Evolutionary conservation across 2,888 invertebrate genomes (phyloP), one percentile per base, ranked within the genome.

Genomic region (Parelbella ahira): DNA sequence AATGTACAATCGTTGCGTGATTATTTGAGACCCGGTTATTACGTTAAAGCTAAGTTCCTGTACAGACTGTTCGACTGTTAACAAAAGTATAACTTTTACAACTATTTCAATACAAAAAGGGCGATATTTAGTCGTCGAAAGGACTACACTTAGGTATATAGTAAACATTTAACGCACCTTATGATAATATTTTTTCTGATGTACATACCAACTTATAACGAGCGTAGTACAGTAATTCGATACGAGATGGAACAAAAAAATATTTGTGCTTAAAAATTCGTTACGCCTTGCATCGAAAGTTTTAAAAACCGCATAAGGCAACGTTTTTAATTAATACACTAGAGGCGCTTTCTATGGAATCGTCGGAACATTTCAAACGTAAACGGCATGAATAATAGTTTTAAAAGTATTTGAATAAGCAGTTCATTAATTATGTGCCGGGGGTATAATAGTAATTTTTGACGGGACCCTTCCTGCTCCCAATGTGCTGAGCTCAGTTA

Each of bases 371-470:
- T 77, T 81, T 81, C 75, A 83, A 83, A 86, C 74, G 73, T 80
- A 84, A 87, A 87, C 78, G 80, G 79, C 74, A 82, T 84, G 83
- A 86, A 84, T 87, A 87, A 87, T 87, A 84, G 87, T 86, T 87
- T 84, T 79, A 80, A 86, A 87, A 78, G 78, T 81, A 86, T 87
- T 87, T 87, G 82, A 84, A 87, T 84, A 86, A 80, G 78, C 79
- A 74, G 77, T 83, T 87, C 87, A 87, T 87, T 87, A 87, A 87
- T 87, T 82, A 83, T 79, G 62, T 62, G 64, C 58, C 59, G 57
- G 63, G 66, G 75, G 72, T 73, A 83, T 84, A 83, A 86, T 87
- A 82, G 83, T 82, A 73, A 77, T 82, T 81, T 79, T 77, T 87
- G 87, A 87, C 86, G 69, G 61, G 74, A 80, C 83, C 82, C 87